Evolutionary conservation across 2,797 vertebrate species (phyloP).

Genomic region (Champsocephalus gunnari): DNA sequence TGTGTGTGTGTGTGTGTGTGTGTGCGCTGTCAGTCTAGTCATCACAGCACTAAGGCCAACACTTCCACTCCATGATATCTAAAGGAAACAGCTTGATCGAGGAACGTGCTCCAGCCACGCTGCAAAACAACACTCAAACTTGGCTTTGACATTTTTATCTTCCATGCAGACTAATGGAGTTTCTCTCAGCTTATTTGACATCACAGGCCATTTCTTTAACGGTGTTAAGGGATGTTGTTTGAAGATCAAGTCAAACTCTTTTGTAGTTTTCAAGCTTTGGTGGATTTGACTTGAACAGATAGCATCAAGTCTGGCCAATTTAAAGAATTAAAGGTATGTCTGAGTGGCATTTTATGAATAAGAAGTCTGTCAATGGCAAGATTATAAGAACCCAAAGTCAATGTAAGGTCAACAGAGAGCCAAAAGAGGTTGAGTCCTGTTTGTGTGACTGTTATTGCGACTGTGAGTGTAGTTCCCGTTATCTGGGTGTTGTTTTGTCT

Average conservation of each 20-base stretch:
- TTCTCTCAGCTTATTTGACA: conserved; percentile 38
- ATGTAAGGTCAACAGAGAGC: too few species aligned
- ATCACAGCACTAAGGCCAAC: conserved; percentile 54
- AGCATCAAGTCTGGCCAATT: background rate
- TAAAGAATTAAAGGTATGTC: background rate
- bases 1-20: conserved; percentile 17
- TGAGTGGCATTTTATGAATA: background rate
- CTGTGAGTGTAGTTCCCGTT: too few species aligned
- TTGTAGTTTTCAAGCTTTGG: background rate
- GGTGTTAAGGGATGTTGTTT: conserved; percentile 7
- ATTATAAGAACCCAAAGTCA: background rate
- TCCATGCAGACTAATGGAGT: background rate
- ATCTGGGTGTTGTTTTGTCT: conserved; percentile 21
- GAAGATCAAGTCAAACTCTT: conserved; percentile 18
- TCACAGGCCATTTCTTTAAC: conserved; percentile 15
- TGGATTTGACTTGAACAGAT: background rate
- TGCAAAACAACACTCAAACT: conserved; percentile 57
- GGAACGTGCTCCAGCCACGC: conserved; percentile 47
- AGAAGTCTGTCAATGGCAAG: background rate
- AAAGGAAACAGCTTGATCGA: conserved; percentile 72
- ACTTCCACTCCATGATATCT: conserved; percentile 62
- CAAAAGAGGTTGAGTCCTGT: too few species aligned
- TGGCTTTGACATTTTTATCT: conserved; percentile 40
- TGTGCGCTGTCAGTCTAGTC: conserved; percentile 59
- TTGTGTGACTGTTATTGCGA: too few species aligned